These are phyloP conservation scores for Pyrgus malvae DNA, from an alignment of 2,888 invertebrate genomes.

Conservation along the genomic window DNA sequence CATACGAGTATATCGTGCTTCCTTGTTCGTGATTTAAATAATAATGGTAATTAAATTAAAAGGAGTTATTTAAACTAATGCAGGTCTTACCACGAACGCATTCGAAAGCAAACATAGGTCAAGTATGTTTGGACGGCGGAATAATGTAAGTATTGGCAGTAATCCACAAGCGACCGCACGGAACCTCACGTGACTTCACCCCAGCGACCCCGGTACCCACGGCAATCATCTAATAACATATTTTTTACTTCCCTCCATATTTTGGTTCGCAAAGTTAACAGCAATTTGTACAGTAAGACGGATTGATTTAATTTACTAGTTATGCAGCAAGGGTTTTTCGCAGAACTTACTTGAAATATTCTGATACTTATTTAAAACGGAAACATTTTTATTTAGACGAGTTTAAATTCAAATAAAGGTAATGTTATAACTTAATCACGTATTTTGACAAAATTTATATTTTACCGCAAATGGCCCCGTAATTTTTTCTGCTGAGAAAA, in stretches of 20 bases:
- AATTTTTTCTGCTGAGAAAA: not conserved
- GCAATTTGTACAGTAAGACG: not conserved
- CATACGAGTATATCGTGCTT: constrained; percentile 48
- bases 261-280: constrained; percentile 7
- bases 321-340: too few relatives aligned
- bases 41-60: constrained; percentile 56
- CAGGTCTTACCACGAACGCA: constrained; percentile 48
- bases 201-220: constrained; percentile 25
- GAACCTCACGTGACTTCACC: constrained; percentile 61
- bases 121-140: constrained; percentile 48
- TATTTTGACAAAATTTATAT: too few relatives aligned
- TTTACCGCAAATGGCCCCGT: too few relatives aligned
- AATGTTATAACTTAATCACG: too few relatives aligned
- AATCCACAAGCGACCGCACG: constrained; percentile 60
- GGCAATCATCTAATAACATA: constrained; percentile 24
- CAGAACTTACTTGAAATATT: too few relatives aligned
- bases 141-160: constrained; percentile 48
- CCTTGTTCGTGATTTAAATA: constrained; percentile 48
- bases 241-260: not conserved
- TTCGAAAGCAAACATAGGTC: constrained; percentile 35
- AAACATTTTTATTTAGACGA: too few relatives aligned
- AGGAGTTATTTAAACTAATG: constrained; percentile 55
- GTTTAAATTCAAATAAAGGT: too few relatives aligned
- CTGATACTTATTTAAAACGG: too few relatives aligned
- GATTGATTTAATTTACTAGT: too few relatives aligned